phyloP scores from a whole-genome alignment of 1,140 invertebrate genomes.

The Diploscapter pachys region DNA sequence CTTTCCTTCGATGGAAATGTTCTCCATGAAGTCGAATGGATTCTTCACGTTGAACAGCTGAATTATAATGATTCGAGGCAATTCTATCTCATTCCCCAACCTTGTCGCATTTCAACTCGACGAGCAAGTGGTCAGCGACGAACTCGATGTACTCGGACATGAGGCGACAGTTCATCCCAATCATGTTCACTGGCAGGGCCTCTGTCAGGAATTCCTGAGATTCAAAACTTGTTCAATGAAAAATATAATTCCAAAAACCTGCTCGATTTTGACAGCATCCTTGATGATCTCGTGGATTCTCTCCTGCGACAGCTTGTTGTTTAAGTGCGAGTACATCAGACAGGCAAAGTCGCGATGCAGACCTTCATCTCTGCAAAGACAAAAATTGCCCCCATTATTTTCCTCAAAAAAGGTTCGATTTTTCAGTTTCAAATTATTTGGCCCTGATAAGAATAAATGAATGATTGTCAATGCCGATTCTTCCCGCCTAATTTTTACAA shows the following conservation, averaged over 20 bases:
- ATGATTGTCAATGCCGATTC: too few species aligned
- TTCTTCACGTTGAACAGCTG: slow-evolving; percentile 85
- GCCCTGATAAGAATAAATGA: too few species aligned
- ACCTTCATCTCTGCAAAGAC: slow-evolving; percentile 63
- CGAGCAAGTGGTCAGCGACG: slow-evolving; percentile 87
- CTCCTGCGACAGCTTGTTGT: slow-evolving; percentile 80
- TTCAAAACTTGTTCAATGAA: neutral
- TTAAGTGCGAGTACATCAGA: slow-evolving; percentile 83
- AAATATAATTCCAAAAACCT: slow-evolving; percentile 59
- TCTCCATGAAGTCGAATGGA: slow-evolving; percentile 99
- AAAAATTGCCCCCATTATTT: too few species aligned
- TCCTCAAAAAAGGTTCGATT: neutral
- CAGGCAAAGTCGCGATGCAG: slow-evolving; percentile 98
- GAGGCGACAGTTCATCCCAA: slow-evolving; percentile 93
- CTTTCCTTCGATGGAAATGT: slow-evolving; percentile 95
- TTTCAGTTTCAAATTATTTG: too few species aligned
- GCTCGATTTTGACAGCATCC: slow-evolving; percentile 91
- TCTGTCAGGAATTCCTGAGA: slow-evolving; percentile 84
- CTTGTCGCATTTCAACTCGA: slow-evolving; percentile 79
- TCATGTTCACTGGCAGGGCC: slow-evolving; percentile 83
- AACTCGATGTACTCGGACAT: slow-evolving; percentile 98
- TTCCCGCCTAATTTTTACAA: too few species aligned
- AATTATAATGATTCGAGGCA: slow-evolving; percentile 43
- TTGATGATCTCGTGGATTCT: slow-evolving; percentile 78
- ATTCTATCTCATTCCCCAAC: too few species aligned